These are phyloP conservation scores for Helicoverpa armigera DNA, from an alignment of 1,140 invertebrate species.

Conservation along the genomic window DNA sequence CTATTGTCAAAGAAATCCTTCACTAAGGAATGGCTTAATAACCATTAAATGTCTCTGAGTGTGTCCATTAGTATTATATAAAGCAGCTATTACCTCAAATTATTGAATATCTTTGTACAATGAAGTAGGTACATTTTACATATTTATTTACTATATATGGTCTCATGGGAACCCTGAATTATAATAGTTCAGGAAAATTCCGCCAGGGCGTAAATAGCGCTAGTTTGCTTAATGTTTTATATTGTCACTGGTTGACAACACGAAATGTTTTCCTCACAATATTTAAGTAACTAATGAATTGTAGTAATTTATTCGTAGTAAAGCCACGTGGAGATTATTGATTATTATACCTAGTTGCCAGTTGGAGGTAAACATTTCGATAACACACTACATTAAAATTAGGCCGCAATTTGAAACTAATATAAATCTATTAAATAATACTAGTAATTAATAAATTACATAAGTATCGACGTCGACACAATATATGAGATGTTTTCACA, in stretches of 20 bases:
- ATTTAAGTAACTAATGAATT: too few relatives aligned
- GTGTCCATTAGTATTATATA: not conserved
- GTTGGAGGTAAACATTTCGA: not conserved
- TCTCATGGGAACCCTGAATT: not conserved
- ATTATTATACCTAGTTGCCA: too few relatives aligned
- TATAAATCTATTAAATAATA: not conserved
- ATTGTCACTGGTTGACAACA: too few relatives aligned
- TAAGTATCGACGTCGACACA: not conserved
- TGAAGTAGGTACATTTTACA: slow-evolving; percentile 5
- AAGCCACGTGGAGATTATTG: not conserved
- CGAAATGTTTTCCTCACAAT: too few relatives aligned
- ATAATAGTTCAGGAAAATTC: not conserved
- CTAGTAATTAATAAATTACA: not conserved
- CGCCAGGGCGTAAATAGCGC: not conserved
- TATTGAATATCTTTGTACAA: slow-evolving; percentile 27
- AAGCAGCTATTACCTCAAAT: slow-evolving; percentile 3
- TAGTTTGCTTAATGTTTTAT: too few relatives aligned
- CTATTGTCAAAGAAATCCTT: too few relatives aligned
- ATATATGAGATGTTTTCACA: too few relatives aligned
- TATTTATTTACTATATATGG: slow-evolving; percentile 10
- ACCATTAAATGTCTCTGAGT: too few relatives aligned
- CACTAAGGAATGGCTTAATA: too few relatives aligned
- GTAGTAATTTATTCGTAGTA: not conserved
- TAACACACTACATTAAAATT: not conserved
- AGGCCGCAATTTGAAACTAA: slow-evolving; percentile 21